A percentile compares a stretch with the other conserved stretches of the same genome.
Conservation (phyloP, 2,113 vertebrate genomes). For the Cichladusa arquata region DNA sequence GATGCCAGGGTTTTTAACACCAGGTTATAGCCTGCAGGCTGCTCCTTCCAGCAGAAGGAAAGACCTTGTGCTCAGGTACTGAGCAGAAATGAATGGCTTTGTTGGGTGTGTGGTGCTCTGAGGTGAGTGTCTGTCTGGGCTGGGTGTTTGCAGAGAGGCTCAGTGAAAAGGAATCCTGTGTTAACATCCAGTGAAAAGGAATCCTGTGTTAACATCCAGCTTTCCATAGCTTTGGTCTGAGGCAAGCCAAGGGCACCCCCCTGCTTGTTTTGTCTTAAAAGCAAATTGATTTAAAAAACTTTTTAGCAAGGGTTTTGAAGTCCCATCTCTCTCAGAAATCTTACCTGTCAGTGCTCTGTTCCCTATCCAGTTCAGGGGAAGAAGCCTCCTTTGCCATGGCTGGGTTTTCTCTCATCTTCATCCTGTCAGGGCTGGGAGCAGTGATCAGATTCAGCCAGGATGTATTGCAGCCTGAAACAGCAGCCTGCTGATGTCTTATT, state of each 20-base stretch:
- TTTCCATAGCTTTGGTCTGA: not conserved
- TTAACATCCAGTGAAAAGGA: not conserved
- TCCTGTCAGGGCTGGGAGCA: not conserved
- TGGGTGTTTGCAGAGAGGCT: not conserved
- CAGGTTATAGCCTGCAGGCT: not conserved
- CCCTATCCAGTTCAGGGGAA: not conserved
- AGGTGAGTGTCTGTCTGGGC: not conserved
- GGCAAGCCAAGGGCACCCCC: not conserved
- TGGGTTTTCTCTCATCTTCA: not conserved
- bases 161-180: not conserved
- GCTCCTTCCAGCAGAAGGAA: not conserved
- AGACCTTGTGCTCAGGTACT: not conserved
- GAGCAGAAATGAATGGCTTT: not conserved
- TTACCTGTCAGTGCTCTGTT: not conserved
- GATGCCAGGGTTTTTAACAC: not conserved
- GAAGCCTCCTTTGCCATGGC: not conserved
- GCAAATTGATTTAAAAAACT: not conserved
- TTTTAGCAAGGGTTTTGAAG: slow-evolving; percentile 3
- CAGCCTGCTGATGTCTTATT: not conserved
- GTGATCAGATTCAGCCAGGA: not conserved
- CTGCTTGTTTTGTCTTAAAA: not conserved
- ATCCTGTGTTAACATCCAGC: not conserved
- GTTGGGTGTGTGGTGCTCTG: not conserved
- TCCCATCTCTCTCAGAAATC: not conserved
- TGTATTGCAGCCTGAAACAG: not conserved